Conservation (phyloP, 2,888 invertebrate species). For the Pterostichus niger region DNA sequence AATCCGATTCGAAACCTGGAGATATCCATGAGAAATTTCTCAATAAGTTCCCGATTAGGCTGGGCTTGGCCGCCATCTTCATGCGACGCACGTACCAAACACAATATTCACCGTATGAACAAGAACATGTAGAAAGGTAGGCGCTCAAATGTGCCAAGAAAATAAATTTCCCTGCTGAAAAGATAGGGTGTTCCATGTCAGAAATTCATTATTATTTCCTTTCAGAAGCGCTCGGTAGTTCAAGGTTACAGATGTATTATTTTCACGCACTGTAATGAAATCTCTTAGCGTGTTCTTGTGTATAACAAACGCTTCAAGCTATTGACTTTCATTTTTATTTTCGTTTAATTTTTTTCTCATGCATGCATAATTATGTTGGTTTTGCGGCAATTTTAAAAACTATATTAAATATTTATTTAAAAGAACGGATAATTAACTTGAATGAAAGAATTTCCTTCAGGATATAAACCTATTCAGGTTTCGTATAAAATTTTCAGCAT, state of each 20-base stretch:
- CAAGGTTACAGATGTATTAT: constrained; percentile 49
- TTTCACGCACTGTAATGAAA: constrained; percentile 27
- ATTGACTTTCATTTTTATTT: constrained; percentile 21
- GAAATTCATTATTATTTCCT: constrained; percentile 64
- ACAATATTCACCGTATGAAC: constrained; percentile 54
- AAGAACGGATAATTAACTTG: constrained; percentile 22
- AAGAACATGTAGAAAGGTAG: constrained; percentile 49
- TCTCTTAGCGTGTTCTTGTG: not conserved
- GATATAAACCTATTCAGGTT: not conserved
- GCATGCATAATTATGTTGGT: constrained; percentile 42
- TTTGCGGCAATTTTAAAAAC: constrained; percentile 36
- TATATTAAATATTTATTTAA: constrained; percentile 35
- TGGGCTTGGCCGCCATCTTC: not conserved
- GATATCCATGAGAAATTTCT: constrained; percentile 52
- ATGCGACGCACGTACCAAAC: constrained; percentile 54
- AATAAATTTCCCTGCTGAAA: constrained; percentile 60
- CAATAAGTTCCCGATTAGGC: constrained; percentile 54
- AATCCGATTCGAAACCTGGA: constrained; percentile 33
- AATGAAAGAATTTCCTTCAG: not conserved
- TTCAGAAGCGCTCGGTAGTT: constrained; percentile 45
- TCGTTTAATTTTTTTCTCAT: constrained; percentile 35
- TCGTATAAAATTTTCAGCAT: constrained; percentile 8
- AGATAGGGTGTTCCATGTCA: constrained; percentile 56
- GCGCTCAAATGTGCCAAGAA: constrained; percentile 50
- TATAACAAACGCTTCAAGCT: not conserved